Evolutionary conservation across 2,888 invertebrate genomes (phyloP).

Genomic region (Amorpha juglandis): DNA sequence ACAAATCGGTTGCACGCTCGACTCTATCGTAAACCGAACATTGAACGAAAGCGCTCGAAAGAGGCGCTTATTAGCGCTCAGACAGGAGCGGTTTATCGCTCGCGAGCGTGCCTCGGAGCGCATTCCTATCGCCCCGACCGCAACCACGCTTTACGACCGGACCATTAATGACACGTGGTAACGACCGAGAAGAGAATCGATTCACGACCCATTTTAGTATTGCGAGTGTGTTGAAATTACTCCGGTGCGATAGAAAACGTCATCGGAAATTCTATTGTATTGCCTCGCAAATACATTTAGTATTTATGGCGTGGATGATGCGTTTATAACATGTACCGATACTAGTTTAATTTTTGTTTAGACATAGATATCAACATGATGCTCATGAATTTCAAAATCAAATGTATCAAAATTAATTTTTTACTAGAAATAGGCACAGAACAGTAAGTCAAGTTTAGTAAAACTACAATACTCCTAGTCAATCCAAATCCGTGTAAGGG

Average conservation of each 20-base stretch:
- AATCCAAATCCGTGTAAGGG: neutral
- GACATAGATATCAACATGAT: too few species aligned
- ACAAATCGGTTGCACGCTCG: conserved; percentile 55
- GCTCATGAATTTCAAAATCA: too few species aligned
- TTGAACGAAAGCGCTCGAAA: conserved; percentile 47
- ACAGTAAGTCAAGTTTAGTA: too few species aligned
- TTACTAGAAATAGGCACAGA: too few species aligned
- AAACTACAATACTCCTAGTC: neutral
- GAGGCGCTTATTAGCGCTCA: conserved; percentile 61
- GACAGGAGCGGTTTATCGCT: conserved; percentile 58
- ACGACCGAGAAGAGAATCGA: conserved; percentile 79
- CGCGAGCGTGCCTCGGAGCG: conserved; percentile 67
- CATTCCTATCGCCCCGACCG: conserved; percentile 73
- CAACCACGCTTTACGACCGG: conserved; percentile 62
- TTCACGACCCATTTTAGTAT: conserved; percentile 72
- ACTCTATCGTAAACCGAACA: conserved; percentile 49
- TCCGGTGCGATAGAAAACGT: conserved; percentile 19
- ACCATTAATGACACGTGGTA: conserved; percentile 73
- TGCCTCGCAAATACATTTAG: too few species aligned
- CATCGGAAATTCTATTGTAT: neutral
- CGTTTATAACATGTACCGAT: too few species aligned
- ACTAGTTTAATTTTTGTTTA: too few species aligned
- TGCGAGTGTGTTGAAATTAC: conserved; percentile 41
- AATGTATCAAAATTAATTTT: too few species aligned
- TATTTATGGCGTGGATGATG: too few species aligned